A percentile compares a stretch with the other conserved stretches of the same genome.
These are phyloP conservation scores for Magallana gigas DNA, from an alignment of 1,140 invertebrate genomes.

Conservation along the genomic window DNA sequence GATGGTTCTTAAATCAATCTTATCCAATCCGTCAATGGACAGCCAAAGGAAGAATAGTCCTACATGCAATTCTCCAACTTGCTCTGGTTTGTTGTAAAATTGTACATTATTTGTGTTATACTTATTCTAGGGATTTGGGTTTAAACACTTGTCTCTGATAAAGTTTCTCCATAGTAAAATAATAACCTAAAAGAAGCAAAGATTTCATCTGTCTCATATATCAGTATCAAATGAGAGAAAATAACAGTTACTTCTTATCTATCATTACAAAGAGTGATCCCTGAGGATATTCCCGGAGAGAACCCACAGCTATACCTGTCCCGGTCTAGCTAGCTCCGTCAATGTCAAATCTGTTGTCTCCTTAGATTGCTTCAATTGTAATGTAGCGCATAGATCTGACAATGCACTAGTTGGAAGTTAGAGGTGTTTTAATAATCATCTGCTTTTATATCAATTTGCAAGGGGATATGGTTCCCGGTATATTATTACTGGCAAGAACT, in stretches of 20 bases:
- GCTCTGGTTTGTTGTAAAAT: background rate
- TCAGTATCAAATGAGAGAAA: too few relatives aligned
- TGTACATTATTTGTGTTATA: background rate
- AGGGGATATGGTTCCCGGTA: too few relatives aligned
- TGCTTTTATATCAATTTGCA: too few relatives aligned
- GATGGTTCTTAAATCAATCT: conserved; percentile 90
- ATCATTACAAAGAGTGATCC: background rate
- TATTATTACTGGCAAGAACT: too few relatives aligned
- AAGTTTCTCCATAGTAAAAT: too few relatives aligned
- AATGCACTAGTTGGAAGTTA: too few relatives aligned
- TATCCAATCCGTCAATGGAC: conserved; percentile 93
- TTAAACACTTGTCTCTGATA: background rate
- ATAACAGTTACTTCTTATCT: too few relatives aligned
- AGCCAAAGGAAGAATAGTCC: conserved; percentile 90
- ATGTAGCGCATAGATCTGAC: too few relatives aligned
- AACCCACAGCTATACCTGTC: background rate
- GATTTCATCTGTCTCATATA: too few relatives aligned
- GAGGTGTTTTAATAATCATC: too few relatives aligned
- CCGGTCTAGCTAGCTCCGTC: conserved; percentile 6
- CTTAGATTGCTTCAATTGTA: too few relatives aligned
- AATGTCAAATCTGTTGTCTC: background rate
- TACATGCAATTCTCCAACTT: conserved; percentile 19
- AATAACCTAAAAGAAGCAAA: too few relatives aligned
- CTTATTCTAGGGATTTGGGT: background rate
- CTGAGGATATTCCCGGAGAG: background rate